These are phyloP conservation scores for Bovichtus diacanthus DNA, from an alignment of 2,797 vertebrate genomes.

Conservation along the genomic window DNA sequence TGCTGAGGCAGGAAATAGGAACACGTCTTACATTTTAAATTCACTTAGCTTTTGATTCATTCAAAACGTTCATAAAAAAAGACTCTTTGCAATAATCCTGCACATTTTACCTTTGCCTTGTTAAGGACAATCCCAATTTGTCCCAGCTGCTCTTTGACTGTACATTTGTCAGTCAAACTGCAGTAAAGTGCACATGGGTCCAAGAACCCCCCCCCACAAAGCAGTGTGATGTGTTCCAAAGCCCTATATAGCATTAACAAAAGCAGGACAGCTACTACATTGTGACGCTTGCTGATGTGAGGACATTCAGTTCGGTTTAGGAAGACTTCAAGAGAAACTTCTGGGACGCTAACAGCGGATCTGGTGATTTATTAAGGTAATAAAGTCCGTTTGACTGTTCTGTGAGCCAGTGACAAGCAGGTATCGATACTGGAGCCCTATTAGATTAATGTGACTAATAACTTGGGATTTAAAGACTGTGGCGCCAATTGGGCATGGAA, in stretches of 20 bases:
- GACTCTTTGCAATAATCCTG: too few species aligned
- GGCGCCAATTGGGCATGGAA: constrained; percentile 34
- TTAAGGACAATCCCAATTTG: too few species aligned
- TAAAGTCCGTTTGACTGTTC: constrained; percentile 26
- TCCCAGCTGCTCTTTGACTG: not conserved
- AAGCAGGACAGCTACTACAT: too few species aligned
- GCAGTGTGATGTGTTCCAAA: not conserved
- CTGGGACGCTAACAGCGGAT: constrained; percentile 3
- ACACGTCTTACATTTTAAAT: too few species aligned
- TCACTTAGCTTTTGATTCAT: too few species aligned
- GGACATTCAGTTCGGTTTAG: not conserved
- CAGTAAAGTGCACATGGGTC: not conserved
- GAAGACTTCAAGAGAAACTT: not conserved
- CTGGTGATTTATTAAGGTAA: constrained; percentile 30
- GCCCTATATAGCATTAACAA: too few species aligned
- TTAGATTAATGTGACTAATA: constrained; percentile 51
- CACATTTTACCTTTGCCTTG: too few species aligned
- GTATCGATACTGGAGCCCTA: constrained; percentile 18
- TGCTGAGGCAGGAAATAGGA: too few species aligned
- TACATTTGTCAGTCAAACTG: not conserved
- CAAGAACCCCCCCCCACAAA: not conserved
- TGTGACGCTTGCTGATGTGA: not conserved
- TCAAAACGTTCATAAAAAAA: too few species aligned
- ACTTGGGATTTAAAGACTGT: constrained; percentile 41
- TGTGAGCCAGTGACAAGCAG: constrained; percentile 12